These are phyloP conservation scores for Scaptomyza tumidula DNA, from an alignment of 2,888 invertebrate genomes.

Conservation along the genomic window DNA sequence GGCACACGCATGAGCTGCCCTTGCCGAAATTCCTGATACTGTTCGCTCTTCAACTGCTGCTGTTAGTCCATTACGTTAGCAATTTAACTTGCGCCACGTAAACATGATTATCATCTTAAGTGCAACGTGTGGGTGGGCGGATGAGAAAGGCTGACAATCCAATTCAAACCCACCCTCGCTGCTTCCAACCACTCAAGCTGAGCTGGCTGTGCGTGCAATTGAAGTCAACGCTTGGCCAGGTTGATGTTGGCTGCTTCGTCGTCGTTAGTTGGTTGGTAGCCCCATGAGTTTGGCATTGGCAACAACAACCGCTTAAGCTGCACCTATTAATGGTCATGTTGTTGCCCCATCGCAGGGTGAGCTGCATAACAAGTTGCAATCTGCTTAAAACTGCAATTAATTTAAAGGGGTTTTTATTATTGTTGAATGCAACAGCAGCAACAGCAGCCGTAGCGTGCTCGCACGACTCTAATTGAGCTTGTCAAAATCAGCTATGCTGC, in stretches of 20 bases:
- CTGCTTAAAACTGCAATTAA: conserved; percentile 78
- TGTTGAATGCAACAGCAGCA: conserved; percentile 25
- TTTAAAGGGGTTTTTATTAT: conserved; percentile 59
- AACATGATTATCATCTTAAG: conserved; percentile 81
- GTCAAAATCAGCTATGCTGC: conserved; percentile 66
- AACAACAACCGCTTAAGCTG: conserved; percentile 50
- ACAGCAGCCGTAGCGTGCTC: conserved; percentile 22
- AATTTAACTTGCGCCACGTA: conserved; percentile 81
- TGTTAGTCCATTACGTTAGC: conserved; percentile 79
- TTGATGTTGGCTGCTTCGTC: conserved; percentile 24
- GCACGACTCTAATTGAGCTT: conserved; percentile 70
- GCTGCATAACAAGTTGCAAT: conserved; percentile 71
- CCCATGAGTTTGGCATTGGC: conserved; percentile 32
- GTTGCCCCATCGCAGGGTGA: conserved; percentile 20
- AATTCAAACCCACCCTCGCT: not conserved
- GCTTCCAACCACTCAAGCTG: conserved; percentile 5
- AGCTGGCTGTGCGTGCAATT: conserved; percentile 66
- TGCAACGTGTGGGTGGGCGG: conserved; percentile 60
- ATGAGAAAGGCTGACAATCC: conserved; percentile 1
- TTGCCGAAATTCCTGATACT: not conserved
- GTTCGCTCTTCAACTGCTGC: conserved; percentile 29
- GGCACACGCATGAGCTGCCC: conserved; percentile 63
- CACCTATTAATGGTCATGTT: conserved; percentile 48
- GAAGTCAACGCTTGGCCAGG: conserved; percentile 47
- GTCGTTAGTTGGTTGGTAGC: conserved; percentile 9